Conservation (phyloP, 1,140 invertebrate species). For the Drosophila sp. region DNA sequence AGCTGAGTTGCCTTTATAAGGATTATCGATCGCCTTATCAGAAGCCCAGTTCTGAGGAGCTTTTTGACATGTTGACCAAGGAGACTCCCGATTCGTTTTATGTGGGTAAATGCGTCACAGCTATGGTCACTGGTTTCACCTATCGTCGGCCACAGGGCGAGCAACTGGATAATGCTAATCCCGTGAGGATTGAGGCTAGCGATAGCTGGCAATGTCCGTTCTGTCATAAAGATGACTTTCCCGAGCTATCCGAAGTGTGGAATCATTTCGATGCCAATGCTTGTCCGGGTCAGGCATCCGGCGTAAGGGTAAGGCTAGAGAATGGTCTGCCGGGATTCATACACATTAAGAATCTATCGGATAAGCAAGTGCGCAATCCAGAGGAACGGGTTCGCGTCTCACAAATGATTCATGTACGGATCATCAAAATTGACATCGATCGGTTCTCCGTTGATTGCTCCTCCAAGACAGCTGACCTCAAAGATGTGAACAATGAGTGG, state of each 20-base stretch:
- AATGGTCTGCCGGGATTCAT: conserved; percentile 98
- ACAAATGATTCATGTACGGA: conserved; percentile 96
- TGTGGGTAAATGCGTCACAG: conserved; percentile 93
- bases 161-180: conserved; percentile 97
- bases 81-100: conserved; percentile 98
- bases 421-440: conserved; percentile 98
- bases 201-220: conserved; percentile 99
- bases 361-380: conserved; percentile 96
- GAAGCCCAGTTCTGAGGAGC: conserved; percentile 91
- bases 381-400: conserved; percentile 94
- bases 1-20: conserved; percentile 97
- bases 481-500: conserved; percentile 96
- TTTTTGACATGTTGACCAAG: conserved; percentile 98
- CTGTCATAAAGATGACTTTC: conserved; percentile 97
- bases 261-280: conserved; percentile 98
- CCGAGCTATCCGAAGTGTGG: conserved; percentile 98
- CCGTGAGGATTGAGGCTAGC: conserved; percentile 91
- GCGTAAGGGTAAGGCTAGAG: conserved; percentile 94
- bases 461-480: conserved; percentile 95
- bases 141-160: conserved; percentile 95
- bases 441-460: conserved; percentile 97
- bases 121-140: conserved; percentile 90
- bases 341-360: conserved; percentile 97
- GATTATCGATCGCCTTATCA: conserved; percentile 93
- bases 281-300: conserved; percentile 97